Evolutionary conservation across 2,797 vertebrate species (phyloP).

Genomic region (Paguma larvata): DNA sequence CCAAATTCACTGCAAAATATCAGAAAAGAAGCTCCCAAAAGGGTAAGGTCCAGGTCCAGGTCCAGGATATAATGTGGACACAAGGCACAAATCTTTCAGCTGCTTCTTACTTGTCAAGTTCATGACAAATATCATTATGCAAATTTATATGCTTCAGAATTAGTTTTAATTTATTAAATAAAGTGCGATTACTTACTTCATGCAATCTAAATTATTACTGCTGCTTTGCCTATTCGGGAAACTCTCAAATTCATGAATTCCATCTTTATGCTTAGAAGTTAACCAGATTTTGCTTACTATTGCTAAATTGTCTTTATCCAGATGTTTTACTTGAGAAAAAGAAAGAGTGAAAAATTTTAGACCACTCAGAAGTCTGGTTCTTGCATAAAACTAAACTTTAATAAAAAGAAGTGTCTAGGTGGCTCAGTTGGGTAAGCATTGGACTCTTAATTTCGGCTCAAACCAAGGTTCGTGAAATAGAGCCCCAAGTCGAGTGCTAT

Average conservation of each 20-base stretch:
- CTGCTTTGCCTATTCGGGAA: background rate
- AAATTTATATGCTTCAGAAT: background rate
- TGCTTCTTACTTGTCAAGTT: background rate
- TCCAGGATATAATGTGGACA: background rate
- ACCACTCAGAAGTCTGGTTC: background rate
- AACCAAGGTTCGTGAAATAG: no score
- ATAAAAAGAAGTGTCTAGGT: background rate
- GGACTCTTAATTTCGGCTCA: no score
- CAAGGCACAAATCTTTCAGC: background rate
- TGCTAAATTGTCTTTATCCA: background rate
- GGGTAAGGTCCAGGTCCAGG: background rate
- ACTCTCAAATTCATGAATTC: background rate
- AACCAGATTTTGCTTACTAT: background rate
- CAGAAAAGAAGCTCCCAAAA: background rate
- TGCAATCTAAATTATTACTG: background rate
- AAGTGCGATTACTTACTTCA: constrained; percentile 5
- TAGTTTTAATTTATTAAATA: constrained; percentile 24
- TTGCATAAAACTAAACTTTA: background rate
- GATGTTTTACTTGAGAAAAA: constrained; percentile 20
- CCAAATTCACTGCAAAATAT: background rate
- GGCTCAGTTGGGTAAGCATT: no score
- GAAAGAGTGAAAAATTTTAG: background rate
- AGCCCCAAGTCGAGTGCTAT: no score
- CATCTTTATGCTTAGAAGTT: background rate
- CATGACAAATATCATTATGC: background rate